A percentile compares a stretch with the other conserved stretches of the same genome.
These are phyloP conservation scores for Neodiprion lecontei DNA, from an alignment of 1,140 invertebrate genomes.

Conservation along the genomic window DNA sequence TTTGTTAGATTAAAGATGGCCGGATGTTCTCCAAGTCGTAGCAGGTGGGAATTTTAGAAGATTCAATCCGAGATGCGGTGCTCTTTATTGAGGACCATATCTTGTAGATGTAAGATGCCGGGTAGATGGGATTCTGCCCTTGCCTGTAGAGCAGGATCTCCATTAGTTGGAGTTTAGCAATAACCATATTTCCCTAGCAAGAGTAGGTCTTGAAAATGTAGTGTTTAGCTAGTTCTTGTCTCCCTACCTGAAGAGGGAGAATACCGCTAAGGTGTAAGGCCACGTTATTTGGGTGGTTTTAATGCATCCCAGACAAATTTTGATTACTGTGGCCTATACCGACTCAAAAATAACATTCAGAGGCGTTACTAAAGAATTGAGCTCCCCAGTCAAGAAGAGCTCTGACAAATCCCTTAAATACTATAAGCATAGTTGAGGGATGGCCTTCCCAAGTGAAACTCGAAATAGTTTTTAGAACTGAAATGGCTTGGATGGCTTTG, in stretches of 20 bases:
- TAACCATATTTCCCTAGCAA: not conserved
- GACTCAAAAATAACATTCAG: not conserved
- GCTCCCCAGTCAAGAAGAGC: not conserved
- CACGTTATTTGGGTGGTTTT: constrained; percentile 8
- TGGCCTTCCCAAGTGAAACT: not conserved
- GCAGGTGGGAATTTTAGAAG: too few relatives aligned
- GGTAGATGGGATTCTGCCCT: too few relatives aligned
- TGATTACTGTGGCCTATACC: not conserved
- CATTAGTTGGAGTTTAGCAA: not conserved
- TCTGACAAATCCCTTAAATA: not conserved
- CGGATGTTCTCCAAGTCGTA: too few relatives aligned
- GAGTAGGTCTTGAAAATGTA: not conserved
- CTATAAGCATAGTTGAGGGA: not conserved
- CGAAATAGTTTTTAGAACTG: not conserved
- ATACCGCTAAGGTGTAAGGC: not conserved
- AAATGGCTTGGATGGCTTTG: not conserved
- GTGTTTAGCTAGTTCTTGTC: not conserved
- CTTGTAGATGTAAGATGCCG: too few relatives aligned
- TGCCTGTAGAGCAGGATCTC: too few relatives aligned
- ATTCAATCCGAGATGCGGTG: too few relatives aligned
- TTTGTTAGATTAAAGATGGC: too few relatives aligned
- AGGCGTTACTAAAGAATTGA: not conserved
- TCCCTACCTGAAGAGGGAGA: not conserved
- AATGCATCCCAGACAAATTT: constrained; percentile 3
- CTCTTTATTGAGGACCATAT: too few relatives aligned